Evolutionary conservation across 2,888 invertebrate genomes (phyloP).

Genomic region (Sinotaia quadrata): DNA sequence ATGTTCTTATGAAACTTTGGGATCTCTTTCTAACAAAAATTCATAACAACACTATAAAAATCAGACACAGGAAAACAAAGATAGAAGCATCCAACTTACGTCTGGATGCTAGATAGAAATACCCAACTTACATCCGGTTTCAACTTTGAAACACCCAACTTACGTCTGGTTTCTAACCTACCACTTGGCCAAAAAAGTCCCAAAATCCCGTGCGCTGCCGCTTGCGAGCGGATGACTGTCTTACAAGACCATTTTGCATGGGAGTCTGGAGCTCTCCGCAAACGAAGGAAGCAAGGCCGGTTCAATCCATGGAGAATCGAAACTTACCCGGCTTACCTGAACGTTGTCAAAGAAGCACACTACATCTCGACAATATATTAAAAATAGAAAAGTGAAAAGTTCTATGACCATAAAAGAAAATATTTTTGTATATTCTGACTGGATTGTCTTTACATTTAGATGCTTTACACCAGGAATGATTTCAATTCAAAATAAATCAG

Average conservation of each 20-base stretch:
- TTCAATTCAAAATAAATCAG: too few species aligned
- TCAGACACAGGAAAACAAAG: neutral
- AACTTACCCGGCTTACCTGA: constrained; percentile 34
- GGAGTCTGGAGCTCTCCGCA: neutral
- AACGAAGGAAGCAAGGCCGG: neutral
- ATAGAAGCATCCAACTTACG: too few species aligned
- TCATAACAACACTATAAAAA: neutral
- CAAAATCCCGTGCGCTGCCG: neutral
- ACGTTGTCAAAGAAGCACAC: constrained; percentile 18
- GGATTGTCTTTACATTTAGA: too few species aligned
- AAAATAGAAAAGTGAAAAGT: too few species aligned
- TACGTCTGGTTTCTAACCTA: constrained; percentile 21
- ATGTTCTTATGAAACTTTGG: too few species aligned
- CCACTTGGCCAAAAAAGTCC: constrained; percentile 21
- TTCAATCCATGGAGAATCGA: constrained; percentile 14
- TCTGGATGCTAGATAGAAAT: too few species aligned
- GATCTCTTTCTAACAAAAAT: too few species aligned
- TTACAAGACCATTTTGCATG: neutral
- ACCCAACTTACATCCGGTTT: constrained; percentile 20
- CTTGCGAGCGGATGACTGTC: neutral
- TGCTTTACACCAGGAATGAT: too few species aligned
- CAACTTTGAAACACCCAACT: constrained; percentile 5
- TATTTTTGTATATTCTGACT: too few species aligned
- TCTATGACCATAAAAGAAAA: too few species aligned
- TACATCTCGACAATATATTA: constrained; percentile 22